Percentiles rank a stretch among this genome's conserved stretches.
These are phyloP conservation scores for Ferdinandea cuprea DNA, from an alignment of 2,888 invertebrate genomes.

Conservation along the genomic window DNA sequence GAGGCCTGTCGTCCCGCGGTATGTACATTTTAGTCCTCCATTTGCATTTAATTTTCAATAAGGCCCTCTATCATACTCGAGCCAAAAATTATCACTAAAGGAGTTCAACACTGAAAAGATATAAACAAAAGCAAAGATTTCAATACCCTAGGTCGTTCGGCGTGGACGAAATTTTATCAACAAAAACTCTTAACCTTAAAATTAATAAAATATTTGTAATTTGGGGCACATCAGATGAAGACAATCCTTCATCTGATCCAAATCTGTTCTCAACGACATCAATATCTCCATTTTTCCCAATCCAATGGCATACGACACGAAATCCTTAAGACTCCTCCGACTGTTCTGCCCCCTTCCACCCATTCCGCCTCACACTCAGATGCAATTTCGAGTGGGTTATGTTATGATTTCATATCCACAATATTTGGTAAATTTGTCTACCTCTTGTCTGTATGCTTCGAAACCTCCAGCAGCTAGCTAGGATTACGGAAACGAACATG, in stretches of 20 bases:
- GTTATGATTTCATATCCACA: constrained; percentile 50
- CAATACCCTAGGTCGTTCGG: too few species aligned
- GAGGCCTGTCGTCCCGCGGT: too few species aligned
- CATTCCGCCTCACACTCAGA: too few species aligned
- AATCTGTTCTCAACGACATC: constrained; percentile 29
- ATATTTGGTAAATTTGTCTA: constrained; percentile 44
- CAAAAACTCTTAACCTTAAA: too few species aligned
- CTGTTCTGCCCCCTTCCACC: constrained; percentile 29
- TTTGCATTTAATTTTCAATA: too few species aligned
- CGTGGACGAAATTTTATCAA: too few species aligned
- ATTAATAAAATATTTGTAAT: not conserved
- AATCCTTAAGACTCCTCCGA: constrained; percentile 34
- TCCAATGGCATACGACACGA: constrained; percentile 25
- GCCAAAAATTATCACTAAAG: too few species aligned
- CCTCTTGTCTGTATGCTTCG: constrained; percentile 41
- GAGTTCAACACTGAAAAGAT: too few species aligned
- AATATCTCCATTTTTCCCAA: constrained; percentile 19
- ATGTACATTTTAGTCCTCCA: too few species aligned
- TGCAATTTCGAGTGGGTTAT: constrained; percentile 42
- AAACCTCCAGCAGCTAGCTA: constrained; percentile 30
- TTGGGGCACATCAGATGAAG: not conserved
- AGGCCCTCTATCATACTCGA: too few species aligned
- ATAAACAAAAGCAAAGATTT: too few species aligned
- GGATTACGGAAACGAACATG: constrained; percentile 68
- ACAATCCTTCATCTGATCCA: constrained; percentile 25